Evolutionary conservation across 2,888 invertebrate genomes (phyloP).

Genomic region (Ariolimax columbianus): DNA sequence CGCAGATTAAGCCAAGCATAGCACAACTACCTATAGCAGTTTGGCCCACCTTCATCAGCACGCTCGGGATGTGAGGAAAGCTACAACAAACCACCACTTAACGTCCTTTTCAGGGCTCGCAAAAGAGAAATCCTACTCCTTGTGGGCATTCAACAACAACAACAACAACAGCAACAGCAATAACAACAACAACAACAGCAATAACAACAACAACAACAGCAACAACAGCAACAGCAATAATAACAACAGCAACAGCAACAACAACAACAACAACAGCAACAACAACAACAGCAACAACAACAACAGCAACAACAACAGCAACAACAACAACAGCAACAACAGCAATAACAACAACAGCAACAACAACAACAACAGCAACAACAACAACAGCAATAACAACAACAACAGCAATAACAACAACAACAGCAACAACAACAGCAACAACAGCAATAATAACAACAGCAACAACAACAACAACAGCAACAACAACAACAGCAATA

Average conservation of each 20-base stretch:
- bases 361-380: neutral
- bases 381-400: neutral
- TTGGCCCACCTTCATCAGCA: no score
- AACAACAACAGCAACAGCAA: no score
- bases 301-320: neutral
- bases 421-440: neutral
- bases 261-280: neutral
- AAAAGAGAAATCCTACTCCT: no score
- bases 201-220: neutral
- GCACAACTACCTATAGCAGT: no score
- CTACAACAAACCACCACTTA: no score
- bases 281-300: neutral
- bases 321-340: neutral
- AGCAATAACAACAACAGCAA: neutral
- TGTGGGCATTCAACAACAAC: no score
- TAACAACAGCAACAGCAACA: neutral
- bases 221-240: neutral
- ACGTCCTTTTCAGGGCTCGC: no score
- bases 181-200: neutral
- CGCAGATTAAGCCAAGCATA: no score
- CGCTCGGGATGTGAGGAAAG: no score
- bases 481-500: conserved; percentile 85
- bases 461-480: neutral
- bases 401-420: neutral
- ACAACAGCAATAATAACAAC: neutral